Conservation (phyloP, 1,140 invertebrate species). For the Halyomorpha halys region DNA sequence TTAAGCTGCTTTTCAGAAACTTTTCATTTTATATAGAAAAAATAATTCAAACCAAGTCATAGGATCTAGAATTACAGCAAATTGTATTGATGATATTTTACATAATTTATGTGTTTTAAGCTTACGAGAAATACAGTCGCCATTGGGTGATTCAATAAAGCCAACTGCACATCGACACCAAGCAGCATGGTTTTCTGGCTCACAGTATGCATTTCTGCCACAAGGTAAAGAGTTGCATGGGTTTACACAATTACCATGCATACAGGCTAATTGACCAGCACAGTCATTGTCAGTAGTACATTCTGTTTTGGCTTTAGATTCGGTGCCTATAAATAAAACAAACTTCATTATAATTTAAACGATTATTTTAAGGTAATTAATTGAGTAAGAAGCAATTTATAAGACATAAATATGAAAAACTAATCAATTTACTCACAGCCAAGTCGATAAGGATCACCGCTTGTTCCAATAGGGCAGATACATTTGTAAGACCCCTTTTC, state of each 20-base stretch:
- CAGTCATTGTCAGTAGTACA: conserved; percentile 66
- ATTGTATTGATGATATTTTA: background rate
- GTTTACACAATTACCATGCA: conserved; percentile 64
- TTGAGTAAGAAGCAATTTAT: background rate
- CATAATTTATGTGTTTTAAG: background rate
- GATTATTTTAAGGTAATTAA: background rate
- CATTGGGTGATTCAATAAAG: conserved; percentile 59
- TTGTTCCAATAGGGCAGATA: conserved; percentile 66
- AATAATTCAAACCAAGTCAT: too few relatives aligned
- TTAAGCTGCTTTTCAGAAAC: too few relatives aligned
- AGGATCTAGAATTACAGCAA: background rate
- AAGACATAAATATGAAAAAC: background rate
- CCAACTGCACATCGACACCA: conserved; percentile 78
- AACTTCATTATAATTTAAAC: background rate
- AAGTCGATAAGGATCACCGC: conserved; percentile 70
- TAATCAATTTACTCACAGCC: conserved; percentile 49
- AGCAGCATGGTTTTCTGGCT: conserved; percentile 75
- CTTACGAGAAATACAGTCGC: conserved; percentile 67
- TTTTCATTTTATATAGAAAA: too few relatives aligned
- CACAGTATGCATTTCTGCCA: conserved; percentile 74
- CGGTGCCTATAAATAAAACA: conserved; percentile 11
- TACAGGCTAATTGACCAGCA: conserved; percentile 64
- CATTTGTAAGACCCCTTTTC: conserved; percentile 74
- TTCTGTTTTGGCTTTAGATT: conserved; percentile 36
- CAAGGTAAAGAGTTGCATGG: conserved; percentile 68